phyloP scores from a whole-genome alignment of 2,888 invertebrate species.

The Tenodera sinensis region DNA sequence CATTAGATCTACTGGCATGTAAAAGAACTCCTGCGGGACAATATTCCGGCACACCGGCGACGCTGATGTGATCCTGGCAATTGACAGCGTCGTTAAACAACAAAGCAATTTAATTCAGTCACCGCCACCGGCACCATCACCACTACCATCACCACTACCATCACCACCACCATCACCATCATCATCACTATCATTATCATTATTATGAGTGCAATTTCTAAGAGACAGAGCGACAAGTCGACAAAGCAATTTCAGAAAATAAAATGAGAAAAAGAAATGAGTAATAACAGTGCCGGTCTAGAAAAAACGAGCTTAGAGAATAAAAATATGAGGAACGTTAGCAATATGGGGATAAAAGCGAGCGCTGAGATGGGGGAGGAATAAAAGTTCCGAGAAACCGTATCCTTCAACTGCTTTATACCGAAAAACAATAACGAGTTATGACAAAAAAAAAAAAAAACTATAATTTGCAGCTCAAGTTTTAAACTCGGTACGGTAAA shows the following conservation, averaged over 20 bases:
- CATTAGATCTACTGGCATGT: no score
- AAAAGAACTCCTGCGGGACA: no score
- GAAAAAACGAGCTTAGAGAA: neutral
- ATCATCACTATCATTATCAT: neutral
- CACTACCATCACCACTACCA: no score
- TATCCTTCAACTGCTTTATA: neutral
- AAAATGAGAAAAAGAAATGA: neutral
- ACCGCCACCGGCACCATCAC: no score
- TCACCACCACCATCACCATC: no score
- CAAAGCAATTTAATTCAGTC: no score
- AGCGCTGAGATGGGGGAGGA: neutral
- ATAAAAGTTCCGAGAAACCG: neutral
- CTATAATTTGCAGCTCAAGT: no score
- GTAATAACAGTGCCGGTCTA: neutral
- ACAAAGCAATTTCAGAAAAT: neutral
- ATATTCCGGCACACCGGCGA: no score
- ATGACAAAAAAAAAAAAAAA: no score
- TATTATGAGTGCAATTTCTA: neutral
- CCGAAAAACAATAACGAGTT: neutral
- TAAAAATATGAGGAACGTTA: neutral
- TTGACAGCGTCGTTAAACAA: no score
- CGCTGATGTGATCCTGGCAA: no score
- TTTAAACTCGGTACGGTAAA: no score
- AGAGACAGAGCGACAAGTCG: neutral
- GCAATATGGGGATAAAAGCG: neutral